phyloP scores from a whole-genome alignment of 1,140 invertebrate species.

The Papilio glaucus region DNA sequence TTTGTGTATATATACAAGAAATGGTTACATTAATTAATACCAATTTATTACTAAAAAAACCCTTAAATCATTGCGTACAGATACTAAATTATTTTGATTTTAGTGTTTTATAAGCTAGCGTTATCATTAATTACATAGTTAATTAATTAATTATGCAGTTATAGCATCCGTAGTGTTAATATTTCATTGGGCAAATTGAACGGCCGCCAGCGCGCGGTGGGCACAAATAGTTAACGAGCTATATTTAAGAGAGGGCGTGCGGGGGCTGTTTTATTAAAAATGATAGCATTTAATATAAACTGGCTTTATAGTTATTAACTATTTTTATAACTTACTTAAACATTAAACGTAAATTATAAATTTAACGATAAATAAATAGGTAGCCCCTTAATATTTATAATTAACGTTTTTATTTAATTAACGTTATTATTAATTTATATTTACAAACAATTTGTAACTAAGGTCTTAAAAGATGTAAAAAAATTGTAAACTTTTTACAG shows the following conservation, averaged over 20 bases:
- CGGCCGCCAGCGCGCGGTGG: conserved; percentile 7
- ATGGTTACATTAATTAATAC: no score
- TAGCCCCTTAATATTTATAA: no score
- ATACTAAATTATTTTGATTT: background rate
- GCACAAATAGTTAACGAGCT: background rate
- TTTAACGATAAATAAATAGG: background rate
- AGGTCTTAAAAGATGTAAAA: no score
- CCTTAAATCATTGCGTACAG: no score
- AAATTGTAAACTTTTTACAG: no score
- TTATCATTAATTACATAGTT: conserved; percentile 3
- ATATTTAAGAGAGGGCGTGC: background rate
- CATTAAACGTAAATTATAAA: background rate
- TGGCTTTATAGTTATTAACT: background rate
- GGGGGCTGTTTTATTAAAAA: conserved; percentile 6
- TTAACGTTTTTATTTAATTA: no score
- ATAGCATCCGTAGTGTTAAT: background rate
- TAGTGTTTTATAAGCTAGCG: background rate
- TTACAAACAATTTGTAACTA: no score
- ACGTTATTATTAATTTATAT: no score
- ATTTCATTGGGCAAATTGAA: conserved; percentile 9
- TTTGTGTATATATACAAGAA: no score
- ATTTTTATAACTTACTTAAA: background rate
- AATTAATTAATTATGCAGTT: conserved; percentile 24
- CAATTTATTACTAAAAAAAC: no score
- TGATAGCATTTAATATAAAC: background rate